Evolutionary conservation across 2,797 vertebrate species (phyloP).

Genomic region (Arremon brunneinucha): DNA sequence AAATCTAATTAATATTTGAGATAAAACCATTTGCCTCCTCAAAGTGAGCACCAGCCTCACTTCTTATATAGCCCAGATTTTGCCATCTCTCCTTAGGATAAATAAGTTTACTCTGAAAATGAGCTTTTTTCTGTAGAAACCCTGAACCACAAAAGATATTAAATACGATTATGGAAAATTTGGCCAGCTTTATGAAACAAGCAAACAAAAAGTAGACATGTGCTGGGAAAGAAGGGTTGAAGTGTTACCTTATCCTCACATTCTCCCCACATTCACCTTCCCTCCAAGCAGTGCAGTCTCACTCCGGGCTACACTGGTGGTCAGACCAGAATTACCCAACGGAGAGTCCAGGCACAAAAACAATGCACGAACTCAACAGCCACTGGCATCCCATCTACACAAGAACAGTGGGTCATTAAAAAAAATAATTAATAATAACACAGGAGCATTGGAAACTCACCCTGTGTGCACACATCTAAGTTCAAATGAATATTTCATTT

Average conservation of each 20-base stretch:
- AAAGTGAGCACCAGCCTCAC: background rate
- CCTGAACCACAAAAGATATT: background rate
- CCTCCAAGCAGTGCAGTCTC: fast-evolving
- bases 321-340: fast-evolving
- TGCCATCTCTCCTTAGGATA: background rate
- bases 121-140: background rate
- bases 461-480: background rate
- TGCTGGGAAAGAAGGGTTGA: background rate
- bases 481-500: background rate
- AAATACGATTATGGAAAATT: background rate
- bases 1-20: background rate
- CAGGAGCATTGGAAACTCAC: background rate
- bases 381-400: no score
- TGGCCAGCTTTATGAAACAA: background rate
- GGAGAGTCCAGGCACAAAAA: background rate
- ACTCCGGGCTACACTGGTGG: background rate
- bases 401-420: background rate
- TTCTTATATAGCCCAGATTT: background rate
- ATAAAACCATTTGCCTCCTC: background rate
- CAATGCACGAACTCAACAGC: background rate
- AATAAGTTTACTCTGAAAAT: background rate
- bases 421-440: background rate
- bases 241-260: no score
- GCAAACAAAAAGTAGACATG: fast-evolving
- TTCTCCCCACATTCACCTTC: background rate